Evolutionary conservation across 2,797 vertebrate species (phyloP), one percentile per base, ranked within the genome.

Genomic region (Lagocephalus sceleratus): DNA sequence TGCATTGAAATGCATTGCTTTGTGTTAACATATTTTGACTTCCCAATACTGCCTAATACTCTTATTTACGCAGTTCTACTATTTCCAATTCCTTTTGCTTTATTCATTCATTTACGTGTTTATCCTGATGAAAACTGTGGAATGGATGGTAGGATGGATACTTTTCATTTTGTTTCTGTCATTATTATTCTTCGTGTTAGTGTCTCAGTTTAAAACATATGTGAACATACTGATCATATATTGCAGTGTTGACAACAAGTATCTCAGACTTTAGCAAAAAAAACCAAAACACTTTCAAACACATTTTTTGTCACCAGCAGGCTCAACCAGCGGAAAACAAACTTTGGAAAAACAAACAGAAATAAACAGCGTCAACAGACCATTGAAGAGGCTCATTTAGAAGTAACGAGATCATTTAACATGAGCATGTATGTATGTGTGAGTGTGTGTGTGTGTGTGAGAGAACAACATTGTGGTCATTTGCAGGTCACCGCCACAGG

Each of bases 401-500:
- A 1, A 21, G 2, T 19, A 54, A 45, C 14, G 12, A 5, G 14
- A 48, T 29, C 1, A 63, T 49, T 55, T 20, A 23, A 21, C 6
- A 38, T 26, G 19, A 49, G 21, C 11, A 50, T 69, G 14, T 15
- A 11, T 26, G 6, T 47, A 7, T 9, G 51, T 45, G 46, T 32
- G 44, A 6, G 16, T 35, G 42, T 15, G 41, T 11, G 54, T 48
- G 51, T 45, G 53, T 19, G 14, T 29, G 41, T 6, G 40, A 26
- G 39, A 25, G 38, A 5, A 5, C 12, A 41, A 55, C 56, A 40
- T 53, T 57, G 52, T 39, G 48, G 57, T 70, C 56, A 60, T 54
- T 55, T 64, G 41, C 41, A 74, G 68, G 63, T 71, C 70, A 56
- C 43, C 54, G 62, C 63, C 53, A 70, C 64, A 72, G 82, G 76